A percentile compares a stretch with the other conserved stretches of the same genome.
Evolutionary conservation across 2,888 invertebrate genomes (phyloP).

Genomic region (Parnassius glacialis): DNA sequence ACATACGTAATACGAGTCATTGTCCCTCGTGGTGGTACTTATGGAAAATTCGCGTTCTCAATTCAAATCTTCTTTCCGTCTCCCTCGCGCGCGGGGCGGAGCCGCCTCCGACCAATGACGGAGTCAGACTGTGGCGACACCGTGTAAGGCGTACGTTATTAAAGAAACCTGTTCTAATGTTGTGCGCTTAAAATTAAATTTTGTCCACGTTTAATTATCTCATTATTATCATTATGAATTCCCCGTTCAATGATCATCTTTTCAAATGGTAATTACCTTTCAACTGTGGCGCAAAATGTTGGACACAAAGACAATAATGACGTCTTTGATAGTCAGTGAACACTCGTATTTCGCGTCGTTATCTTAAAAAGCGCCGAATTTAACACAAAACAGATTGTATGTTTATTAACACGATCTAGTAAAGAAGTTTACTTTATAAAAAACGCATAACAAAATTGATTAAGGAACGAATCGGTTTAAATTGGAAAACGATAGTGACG

Average conservation of each 20-base stretch:
- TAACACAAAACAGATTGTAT: slow-evolving; percentile 62
- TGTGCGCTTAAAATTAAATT: slow-evolving; percentile 81
- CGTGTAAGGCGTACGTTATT: slow-evolving; percentile 80
- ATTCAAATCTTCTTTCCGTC: slow-evolving; percentile 79
- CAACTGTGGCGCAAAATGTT: slow-evolving; percentile 54
- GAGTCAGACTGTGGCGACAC: slow-evolving; percentile 75
- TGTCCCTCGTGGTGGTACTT: slow-evolving; percentile 79
- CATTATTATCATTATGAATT: slow-evolving; percentile 80
- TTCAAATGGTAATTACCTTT: slow-evolving; percentile 71
- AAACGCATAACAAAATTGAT: slow-evolving; percentile 77
- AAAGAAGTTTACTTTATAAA: slow-evolving; percentile 66
- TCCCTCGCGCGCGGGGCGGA: slow-evolving; percentile 79
- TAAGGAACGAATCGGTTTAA: slow-evolving; percentile 81
- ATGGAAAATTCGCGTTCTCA: slow-evolving; percentile 81
- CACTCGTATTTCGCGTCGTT: slow-evolving; percentile 30
- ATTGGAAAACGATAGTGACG: slow-evolving; percentile 81
- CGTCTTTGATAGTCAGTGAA: slow-evolving; percentile 32
- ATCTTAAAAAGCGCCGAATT: slow-evolving; percentile 46
- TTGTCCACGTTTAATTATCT: slow-evolving; percentile 81
- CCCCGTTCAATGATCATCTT: slow-evolving; percentile 76
- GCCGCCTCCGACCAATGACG: slow-evolving; percentile 77
- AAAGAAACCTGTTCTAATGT: slow-evolving; percentile 82
- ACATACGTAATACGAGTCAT: slow-evolving; percentile 81
- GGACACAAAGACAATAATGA: slow-evolving; percentile 58
- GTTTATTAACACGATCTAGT: slow-evolving; percentile 63